Conservation (phyloP, 2,888 invertebrate genomes). For the Dromius quadrimaculatus region DNA sequence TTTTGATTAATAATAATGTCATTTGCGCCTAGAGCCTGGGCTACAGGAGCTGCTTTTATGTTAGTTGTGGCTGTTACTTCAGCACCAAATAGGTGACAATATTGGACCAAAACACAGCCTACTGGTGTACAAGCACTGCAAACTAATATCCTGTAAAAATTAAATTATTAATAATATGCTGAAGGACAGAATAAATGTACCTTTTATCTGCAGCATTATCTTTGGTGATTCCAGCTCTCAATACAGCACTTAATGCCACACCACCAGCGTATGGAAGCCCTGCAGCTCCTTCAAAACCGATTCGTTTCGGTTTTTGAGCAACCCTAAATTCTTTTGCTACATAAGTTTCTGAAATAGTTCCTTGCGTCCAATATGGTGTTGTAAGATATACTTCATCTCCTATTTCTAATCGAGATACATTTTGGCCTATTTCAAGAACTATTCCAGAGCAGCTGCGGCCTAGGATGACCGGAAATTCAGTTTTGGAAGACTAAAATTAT, state of each 20-base stretch:
- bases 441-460: conserved; percentile 75
- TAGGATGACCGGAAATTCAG: conserved; percentile 70
- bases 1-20: conserved; percentile 67
- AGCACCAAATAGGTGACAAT: conserved; percentile 71
- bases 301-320: conserved; percentile 69
- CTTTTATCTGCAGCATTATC: conserved; percentile 69
- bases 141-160: conserved; percentile 68
- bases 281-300: conserved; percentile 73
- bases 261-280: conserved; percentile 73
- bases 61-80: conserved; percentile 70
- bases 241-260: conserved; percentile 69
- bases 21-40: conserved; percentile 70
- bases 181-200: conserved; percentile 60
- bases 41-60: conserved; percentile 69
- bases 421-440: conserved; percentile 72
- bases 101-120: conserved; percentile 72
- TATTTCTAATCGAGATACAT: conserved; percentile 71
- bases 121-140: conserved; percentile 72
- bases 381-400: conserved; percentile 75
- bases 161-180: neutral
- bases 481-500: conserved; percentile 60
- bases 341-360: conserved; percentile 71
- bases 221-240: conserved; percentile 66
- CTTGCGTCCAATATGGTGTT: conserved; percentile 71
- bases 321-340: conserved; percentile 69